phyloP scores from a whole-genome alignment of 35 echinoderm and acorn worm species.

The Strongylocentrotus purpuratus region DNA sequence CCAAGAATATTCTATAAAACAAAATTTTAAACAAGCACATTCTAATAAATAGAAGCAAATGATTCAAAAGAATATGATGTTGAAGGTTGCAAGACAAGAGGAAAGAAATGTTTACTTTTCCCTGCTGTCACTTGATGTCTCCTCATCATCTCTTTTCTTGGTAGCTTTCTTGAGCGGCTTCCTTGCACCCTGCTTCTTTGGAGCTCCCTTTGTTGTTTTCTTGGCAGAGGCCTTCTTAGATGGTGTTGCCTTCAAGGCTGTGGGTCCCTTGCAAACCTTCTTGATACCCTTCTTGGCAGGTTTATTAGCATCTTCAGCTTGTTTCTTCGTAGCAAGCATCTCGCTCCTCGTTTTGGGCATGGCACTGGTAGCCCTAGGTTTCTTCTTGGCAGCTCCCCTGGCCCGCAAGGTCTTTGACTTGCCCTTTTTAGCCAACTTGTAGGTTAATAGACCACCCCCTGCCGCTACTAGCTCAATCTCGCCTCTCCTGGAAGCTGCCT shows the following conservation, averaged over 20 bases:
- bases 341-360: neutral
- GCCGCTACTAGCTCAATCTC: neutral
- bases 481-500: neutral
- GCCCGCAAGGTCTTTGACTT: neutral
- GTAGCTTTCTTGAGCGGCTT: neutral
- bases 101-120: neutral
- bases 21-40: neutral
- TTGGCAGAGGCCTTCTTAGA: constrained; percentile 42
- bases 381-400: constrained; percentile 1
- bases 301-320: neutral
- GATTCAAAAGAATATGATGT: neutral
- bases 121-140: neutral
- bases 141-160: neutral
- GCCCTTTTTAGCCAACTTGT: constrained; percentile 47
- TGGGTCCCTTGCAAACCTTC: neutral
- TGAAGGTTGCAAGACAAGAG: neutral
- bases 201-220: neutral
- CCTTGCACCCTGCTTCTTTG: neutral
- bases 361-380: neutral
- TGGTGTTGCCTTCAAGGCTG: neutral
- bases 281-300: neutral
- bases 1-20: neutral
- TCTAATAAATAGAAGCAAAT: neutral
- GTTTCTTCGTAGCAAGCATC: neutral
- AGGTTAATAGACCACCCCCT: neutral